These are phyloP conservation scores for Orthonyx spaldingii DNA, from an alignment of 2,113 vertebrate species.

Conservation along the genomic window DNA sequence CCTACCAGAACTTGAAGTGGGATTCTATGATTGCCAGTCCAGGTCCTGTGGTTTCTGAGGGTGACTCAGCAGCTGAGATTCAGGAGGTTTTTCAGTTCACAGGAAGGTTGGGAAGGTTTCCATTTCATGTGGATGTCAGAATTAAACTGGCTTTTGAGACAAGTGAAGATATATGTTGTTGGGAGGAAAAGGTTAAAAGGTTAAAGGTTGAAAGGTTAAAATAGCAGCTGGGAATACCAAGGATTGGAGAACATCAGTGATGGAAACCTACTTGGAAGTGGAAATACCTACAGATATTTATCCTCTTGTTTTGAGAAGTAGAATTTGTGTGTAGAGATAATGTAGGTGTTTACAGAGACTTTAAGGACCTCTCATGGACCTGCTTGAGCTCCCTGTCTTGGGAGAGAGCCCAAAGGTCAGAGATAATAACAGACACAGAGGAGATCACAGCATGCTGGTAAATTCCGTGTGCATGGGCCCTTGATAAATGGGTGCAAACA, in stretches of 20 bases:
- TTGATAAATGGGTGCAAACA: not conserved
- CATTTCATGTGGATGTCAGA: not conserved
- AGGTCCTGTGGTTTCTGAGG: not conserved
- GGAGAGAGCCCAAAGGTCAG: not conserved
- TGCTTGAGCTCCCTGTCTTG: not conserved
- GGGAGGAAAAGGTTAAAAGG: not conserved
- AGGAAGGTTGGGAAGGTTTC: not conserved
- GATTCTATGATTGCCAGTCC: not conserved
- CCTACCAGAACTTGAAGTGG: not conserved
- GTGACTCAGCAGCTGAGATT: not conserved
- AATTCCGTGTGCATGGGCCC: rapidly evolving
- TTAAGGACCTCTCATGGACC: not conserved
- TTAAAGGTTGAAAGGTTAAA: no score
- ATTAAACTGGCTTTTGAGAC: not conserved
- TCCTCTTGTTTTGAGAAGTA: not conserved
- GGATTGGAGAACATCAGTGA: not conserved
- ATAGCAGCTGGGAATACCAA: not conserved
- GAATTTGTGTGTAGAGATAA: not conserved
- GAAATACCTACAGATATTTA: not conserved
- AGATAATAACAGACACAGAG: no score
- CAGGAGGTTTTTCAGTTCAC: not conserved
- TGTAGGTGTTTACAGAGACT: rapidly evolving
- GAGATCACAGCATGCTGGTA: not conserved
- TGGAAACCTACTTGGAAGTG: not conserved
- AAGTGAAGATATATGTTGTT: not conserved